Base-by-base conservation (phyloP, 2,113 vertebrate species). In the Malurus alboscapulatus region DNA sequence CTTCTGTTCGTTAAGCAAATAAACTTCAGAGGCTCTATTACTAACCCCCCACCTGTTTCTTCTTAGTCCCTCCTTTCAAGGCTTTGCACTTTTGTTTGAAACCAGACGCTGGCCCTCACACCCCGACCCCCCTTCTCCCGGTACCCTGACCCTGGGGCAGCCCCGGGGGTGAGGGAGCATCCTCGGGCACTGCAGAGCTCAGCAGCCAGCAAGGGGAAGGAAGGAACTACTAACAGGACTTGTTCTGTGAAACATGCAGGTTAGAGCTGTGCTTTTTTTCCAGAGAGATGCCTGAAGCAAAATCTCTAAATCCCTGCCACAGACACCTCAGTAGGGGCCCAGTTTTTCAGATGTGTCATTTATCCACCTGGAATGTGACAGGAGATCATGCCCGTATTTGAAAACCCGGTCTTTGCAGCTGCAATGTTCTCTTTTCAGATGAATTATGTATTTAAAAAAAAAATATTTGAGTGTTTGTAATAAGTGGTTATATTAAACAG, bases 61-160 rank as follows among this genome's bases (percentile, higher is more conserved):
- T 58, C 66, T 87, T 92, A 94, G 78, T 62, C 66, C 87, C 38
- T 84, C 58, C 62, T 92, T 85, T 94, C 90, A 93, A 91, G 79
- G 86, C 92, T 95, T 92, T 69, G 82, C 73, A 68, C 76, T 94
- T 78, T 32, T 34, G 74, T 84, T 74, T 95, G 94, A 94, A 92
- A 91, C 50, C 68, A 80, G 90, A 81, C 5, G 1, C 86, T 65
- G 1, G 1, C 74, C 87, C 93, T 84, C 1, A 0, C 40, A 78
- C 36, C 40, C 51, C 36, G 17, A 16, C 63, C 32, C 77, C 51
- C 54, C 62, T 78, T 75, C 51, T 51, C 2, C 0, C 3, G 18
- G 12, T 27, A 17, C 50, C 50, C 36, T 58, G 88, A 83, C 86
- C 95, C 84, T 36, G 2, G 2, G 73, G 81, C 95, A 93, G 77